phyloP scores from a whole-genome alignment of 2,888 invertebrate species.

The Dasypolia templi region DNA sequence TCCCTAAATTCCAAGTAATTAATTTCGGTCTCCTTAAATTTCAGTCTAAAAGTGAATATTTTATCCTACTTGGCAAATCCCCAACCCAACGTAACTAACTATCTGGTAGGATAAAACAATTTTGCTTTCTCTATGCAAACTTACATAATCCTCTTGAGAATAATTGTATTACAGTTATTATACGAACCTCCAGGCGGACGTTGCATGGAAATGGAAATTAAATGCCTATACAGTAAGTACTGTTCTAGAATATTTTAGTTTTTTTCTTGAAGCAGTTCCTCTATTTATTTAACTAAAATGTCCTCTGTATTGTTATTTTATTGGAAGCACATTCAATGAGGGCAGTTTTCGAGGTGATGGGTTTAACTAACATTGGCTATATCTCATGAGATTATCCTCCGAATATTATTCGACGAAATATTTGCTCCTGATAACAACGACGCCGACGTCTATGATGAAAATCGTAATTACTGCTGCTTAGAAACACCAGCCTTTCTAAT shows the following conservation, averaged over 20 bases:
- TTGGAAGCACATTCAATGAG: too few relatives aligned
- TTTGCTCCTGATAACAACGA: slow-evolving; percentile 16
- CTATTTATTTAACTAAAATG: not conserved
- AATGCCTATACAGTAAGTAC: slow-evolving; percentile 1
- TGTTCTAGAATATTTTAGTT: too few relatives aligned
- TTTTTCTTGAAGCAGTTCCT: not conserved
- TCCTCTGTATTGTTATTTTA: not conserved
- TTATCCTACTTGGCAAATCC: not conserved
- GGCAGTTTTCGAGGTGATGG: too few relatives aligned
- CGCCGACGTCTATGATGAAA: not conserved
- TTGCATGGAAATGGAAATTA: slow-evolving; percentile 3
- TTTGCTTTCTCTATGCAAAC: slow-evolving; percentile 16
- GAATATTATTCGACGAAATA: not conserved
- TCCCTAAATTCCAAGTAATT: slow-evolving; percentile 24
- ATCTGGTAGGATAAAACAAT: not conserved
- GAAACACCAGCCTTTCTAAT: not conserved
- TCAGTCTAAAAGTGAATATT: slow-evolving; percentile 2
- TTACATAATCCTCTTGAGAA: slow-evolving; percentile 12
- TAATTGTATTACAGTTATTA: slow-evolving; percentile 23
- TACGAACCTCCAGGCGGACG: not conserved
- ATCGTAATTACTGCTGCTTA: too few relatives aligned
- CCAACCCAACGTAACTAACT: not conserved
- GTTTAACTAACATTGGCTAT: not conserved
- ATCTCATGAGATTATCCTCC: not conserved
- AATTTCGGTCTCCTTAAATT: not conserved